Evolutionary conservation across 2,113 vertebrate species (phyloP).

Genomic region (Plestiodon gilberti): DNA sequence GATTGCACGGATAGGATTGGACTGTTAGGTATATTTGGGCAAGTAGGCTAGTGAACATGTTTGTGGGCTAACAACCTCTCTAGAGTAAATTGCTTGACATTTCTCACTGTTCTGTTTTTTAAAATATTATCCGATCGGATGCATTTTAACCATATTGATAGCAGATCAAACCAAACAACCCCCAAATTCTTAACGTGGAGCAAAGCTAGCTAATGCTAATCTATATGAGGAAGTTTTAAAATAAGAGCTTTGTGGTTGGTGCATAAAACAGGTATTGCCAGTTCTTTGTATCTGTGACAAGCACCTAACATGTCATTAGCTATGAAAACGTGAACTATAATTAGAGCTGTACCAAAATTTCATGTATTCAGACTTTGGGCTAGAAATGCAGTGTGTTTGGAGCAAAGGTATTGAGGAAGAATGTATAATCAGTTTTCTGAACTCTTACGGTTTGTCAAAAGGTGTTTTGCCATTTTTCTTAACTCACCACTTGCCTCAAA

Average conservation of each 20-base stretch:
- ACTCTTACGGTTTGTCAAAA: neutral
- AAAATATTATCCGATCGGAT: neutral
- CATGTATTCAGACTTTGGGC: neutral
- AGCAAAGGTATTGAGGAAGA: neutral
- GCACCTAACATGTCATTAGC: constrained; percentile 17
- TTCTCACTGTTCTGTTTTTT: neutral
- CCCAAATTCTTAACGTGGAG: neutral
- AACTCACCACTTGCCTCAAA: neutral
- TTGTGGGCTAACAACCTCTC: neutral
- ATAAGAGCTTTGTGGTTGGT: neutral
- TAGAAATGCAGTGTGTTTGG: neutral
- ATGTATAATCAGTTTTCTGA: neutral
- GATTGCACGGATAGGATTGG: too few relatives aligned
- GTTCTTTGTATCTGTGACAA: neutral
- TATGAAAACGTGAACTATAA: constrained; percentile 6
- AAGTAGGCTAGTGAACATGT: neutral
- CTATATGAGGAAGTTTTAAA: constrained; percentile 9
- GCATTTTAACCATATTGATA: neutral
- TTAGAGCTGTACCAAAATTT: neutral
- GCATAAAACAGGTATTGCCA: constrained; percentile 12
- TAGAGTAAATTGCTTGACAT: neutral
- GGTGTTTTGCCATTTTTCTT: neutral
- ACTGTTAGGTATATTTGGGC: neutral
- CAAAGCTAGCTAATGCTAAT: neutral
- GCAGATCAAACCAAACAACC: neutral